These are phyloP conservation scores for Aix galericulata DNA, from an alignment of 2,113 vertebrate species.

Conservation along the genomic window DNA sequence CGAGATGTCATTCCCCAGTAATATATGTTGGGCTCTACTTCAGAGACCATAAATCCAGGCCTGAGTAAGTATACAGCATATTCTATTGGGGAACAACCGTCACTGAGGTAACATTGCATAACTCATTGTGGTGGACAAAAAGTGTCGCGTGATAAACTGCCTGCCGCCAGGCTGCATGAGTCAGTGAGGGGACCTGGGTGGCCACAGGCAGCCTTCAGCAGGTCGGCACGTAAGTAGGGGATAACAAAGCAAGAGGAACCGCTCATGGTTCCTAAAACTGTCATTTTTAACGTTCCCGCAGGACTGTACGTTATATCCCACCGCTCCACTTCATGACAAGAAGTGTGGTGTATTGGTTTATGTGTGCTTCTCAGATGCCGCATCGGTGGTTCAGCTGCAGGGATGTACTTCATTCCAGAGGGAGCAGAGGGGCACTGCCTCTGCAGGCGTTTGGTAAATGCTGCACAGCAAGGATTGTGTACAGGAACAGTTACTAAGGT, in stretches of 20 bases:
- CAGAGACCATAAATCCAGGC: not conserved
- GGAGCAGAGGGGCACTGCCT: not conserved
- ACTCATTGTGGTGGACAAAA: not conserved
- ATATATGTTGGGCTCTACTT: not conserved
- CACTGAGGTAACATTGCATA: not conserved
- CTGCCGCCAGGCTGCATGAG: not conserved
- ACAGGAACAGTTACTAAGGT: not conserved
- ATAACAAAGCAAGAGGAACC: not conserved
- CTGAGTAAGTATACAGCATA: not conserved
- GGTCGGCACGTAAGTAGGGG: not conserved
- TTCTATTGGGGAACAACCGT: not conserved
- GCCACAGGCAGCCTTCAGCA: not conserved
- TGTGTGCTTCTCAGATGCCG: not conserved
- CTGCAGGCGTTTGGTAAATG: rapidly evolving
- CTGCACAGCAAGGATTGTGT: not conserved
- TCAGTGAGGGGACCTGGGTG: not conserved
- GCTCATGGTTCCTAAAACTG: not conserved
- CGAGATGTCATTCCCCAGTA: not conserved
- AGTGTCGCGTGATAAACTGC: not conserved
- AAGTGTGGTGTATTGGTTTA: not conserved
- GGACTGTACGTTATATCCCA: not conserved
- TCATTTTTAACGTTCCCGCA: not conserved
- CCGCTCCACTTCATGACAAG: not conserved
- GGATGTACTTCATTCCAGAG: not conserved
- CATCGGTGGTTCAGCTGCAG: not conserved